Evolutionary conservation across 2,113 vertebrate genomes (phyloP).

Genomic region (Elephantulus edwardii): DNA sequence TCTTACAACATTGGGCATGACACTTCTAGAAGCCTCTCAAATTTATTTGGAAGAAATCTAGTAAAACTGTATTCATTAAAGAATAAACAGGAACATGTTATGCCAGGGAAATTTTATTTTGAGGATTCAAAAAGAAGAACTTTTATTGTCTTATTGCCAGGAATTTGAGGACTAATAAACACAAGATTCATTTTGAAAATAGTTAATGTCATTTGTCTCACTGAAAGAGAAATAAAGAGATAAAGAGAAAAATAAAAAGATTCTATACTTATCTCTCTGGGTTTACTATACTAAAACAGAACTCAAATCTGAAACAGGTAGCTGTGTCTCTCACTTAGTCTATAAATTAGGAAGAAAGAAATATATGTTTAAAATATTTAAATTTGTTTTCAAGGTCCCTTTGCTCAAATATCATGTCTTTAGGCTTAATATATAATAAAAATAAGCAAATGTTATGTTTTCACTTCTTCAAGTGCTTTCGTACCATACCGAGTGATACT

Average conservation of each 20-base stretch:
- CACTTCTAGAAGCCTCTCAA: conserved; percentile 17
- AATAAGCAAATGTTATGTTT: not conserved
- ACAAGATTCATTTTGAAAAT: not conserved
- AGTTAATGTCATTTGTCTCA: not conserved
- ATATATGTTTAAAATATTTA: not conserved
- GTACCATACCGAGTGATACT: no score
- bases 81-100: conserved; percentile 12
- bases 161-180: not conserved
- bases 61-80: conserved; percentile 19
- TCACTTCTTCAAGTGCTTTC: not conserved
- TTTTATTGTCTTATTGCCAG: conserved; percentile 1
- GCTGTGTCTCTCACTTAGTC: not conserved
- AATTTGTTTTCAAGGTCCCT: not conserved
- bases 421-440: not conserved
- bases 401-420: not conserved
- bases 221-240: not conserved
- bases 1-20: not conserved
- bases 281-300: not conserved
- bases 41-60: not conserved
- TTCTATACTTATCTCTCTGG: not conserved
- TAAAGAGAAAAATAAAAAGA: not conserved
- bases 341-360: not conserved
- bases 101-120: conserved; percentile 31
- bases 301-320: not conserved
- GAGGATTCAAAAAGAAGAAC: not conserved